A percentile compares a stretch with the other conserved stretches of the same genome.
Conservation (phyloP, 2,113 vertebrate species). For the Formicarius rufipectus region DNA sequence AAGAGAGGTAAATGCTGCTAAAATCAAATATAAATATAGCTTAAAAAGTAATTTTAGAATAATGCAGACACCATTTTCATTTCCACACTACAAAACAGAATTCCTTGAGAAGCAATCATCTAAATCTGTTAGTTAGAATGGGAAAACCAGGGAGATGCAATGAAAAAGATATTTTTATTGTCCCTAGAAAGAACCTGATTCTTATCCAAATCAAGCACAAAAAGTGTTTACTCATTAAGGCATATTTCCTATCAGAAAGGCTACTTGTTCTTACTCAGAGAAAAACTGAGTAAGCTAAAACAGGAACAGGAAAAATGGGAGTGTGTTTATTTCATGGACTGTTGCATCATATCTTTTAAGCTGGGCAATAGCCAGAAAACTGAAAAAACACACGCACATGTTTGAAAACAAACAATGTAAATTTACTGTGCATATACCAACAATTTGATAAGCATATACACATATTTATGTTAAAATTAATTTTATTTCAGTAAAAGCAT, state of each 20-base stretch:
- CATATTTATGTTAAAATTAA: not conserved
- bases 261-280: not conserved
- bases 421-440: not conserved
- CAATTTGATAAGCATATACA: not conserved
- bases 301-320: not conserved
- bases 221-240: not conserved
- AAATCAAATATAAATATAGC: not conserved
- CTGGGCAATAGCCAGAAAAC: not conserved
- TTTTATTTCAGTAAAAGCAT: not conserved
- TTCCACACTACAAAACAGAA: not conserved
- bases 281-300: not conserved
- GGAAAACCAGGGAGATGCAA: not conserved
- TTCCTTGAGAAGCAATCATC: not conserved
- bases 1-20: not conserved
- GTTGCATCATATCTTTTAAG: not conserved
- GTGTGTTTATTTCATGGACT: not conserved
- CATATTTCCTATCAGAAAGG: not conserved
- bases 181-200: not conserved
- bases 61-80: not conserved
- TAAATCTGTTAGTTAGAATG: not conserved
- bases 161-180: not conserved
- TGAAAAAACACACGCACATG: not conserved
- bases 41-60: not conserved
- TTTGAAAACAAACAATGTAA: not conserved
- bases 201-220: not conserved